phyloP scores from a whole-genome alignment of 1,140 invertebrate species.

The Drosophila repleta region DNA sequence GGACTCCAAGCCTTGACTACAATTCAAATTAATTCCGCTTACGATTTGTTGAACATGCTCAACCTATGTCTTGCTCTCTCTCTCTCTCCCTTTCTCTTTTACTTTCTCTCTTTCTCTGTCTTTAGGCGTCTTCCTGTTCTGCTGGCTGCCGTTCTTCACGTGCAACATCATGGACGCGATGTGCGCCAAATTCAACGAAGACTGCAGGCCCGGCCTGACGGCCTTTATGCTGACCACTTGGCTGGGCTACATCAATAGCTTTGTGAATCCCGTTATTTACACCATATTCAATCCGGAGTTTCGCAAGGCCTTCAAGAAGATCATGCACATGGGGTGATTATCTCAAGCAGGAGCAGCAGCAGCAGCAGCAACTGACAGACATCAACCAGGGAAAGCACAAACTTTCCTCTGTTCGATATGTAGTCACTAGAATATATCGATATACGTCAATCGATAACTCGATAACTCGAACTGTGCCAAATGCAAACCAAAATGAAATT shows the following conservation, averaged over 20 bases:
- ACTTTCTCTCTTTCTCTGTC: not conserved
- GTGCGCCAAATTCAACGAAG: constrained; percentile 90
- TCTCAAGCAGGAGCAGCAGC: constrained; percentile 11
- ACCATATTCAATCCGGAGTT: constrained; percentile 99
- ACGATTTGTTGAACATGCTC: too few relatives aligned
- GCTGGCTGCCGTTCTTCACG: constrained; percentile 99
- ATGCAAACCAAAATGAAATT: constrained; percentile 51
- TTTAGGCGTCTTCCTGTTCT: constrained; percentile 95
- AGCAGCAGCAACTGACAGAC: not conserved
- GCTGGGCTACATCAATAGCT: constrained; percentile 99
- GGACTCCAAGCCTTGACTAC: too few relatives aligned
- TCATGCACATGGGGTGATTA: constrained; percentile 88
- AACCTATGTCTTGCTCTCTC: not conserved
- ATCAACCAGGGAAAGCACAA: not conserved
- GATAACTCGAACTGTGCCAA: constrained; percentile 55
- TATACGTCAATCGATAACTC: constrained; percentile 4
- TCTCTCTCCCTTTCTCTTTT: not conserved
- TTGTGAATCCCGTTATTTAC: constrained; percentile 99
- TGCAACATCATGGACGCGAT: constrained; percentile 99
- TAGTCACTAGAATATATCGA: constrained; percentile 14
- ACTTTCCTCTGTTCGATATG: constrained; percentile 19
- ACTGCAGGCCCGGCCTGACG: constrained; percentile 93
- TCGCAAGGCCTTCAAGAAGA: constrained; percentile 98
- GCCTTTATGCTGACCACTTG: constrained; percentile 98
- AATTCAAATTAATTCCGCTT: too few relatives aligned